A percentile compares a stretch with the other conserved stretches of the same genome.
These are phyloP conservation scores for Drosophila rubida DNA, from an alignment of 2,888 invertebrate genomes.

Conservation along the genomic window DNA sequence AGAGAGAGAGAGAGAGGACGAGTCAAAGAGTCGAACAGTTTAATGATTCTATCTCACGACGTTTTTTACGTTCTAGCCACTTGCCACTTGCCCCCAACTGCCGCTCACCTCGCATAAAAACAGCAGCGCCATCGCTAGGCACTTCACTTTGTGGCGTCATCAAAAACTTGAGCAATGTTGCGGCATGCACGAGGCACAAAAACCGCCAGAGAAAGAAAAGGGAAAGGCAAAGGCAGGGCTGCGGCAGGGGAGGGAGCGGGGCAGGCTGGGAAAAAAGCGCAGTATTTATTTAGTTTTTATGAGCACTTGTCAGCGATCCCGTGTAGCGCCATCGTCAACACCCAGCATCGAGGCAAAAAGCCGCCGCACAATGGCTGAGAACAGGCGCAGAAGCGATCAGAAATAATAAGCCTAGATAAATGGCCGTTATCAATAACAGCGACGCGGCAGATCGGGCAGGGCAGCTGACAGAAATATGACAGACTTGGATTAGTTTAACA, in stretches of 20 bases:
- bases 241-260: neutral
- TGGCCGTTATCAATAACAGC: conserved; percentile 5
- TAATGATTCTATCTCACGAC: conserved; percentile 68
- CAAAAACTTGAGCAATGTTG: conserved; percentile 51
- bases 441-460: neutral
- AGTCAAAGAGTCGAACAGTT: conserved; percentile 46
- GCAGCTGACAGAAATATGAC: neutral
- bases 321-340: conserved; percentile 62
- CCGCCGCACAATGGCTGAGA: conserved; percentile 42
- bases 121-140: conserved; percentile 11
- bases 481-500: neutral
- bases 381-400: conserved; percentile 1
- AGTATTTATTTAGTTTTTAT: conserved; percentile 67
- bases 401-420: conserved; percentile 21
- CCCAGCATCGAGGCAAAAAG: conserved; percentile 13
- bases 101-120: neutral
- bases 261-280: conserved; percentile 54
- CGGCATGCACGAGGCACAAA: conserved; percentile 18
- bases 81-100: neutral
- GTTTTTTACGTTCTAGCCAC: conserved; percentile 57
- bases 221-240: neutral
- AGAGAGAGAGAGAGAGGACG: conserved; percentile 13
- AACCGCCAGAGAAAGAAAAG: neutral
- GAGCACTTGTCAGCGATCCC: conserved; percentile 71
- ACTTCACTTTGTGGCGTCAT: conserved; percentile 48